phyloP scores from a whole-genome alignment of 35 echinoderm and acorn worm genomes.

The Ophiothrix spiculata region DNA sequence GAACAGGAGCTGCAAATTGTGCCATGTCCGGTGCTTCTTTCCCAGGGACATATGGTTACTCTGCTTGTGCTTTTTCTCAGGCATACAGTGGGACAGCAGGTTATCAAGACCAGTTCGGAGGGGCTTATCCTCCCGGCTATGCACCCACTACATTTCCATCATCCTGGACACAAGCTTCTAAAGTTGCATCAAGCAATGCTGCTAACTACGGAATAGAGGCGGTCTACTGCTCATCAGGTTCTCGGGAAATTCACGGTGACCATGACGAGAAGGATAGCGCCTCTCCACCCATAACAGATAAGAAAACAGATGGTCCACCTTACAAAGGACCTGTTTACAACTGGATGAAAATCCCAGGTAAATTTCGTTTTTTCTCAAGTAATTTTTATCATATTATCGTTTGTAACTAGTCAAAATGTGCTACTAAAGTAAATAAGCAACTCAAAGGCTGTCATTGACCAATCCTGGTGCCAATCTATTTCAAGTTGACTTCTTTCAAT shows the following conservation, averaged over 20 bases:
- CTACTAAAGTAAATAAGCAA: too few relatives aligned
- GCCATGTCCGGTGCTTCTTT: constrained; percentile 42
- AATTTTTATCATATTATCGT: not conserved
- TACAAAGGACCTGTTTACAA: constrained; percentile 96
- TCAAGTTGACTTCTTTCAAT: not conserved
- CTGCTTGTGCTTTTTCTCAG: constrained; percentile 77
- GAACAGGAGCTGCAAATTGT: constrained; percentile 18
- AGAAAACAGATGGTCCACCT: constrained; percentile 38
- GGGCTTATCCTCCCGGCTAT: constrained; percentile 57
- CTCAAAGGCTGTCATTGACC: not conserved
- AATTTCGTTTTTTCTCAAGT: constrained; percentile 5
- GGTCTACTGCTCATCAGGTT: not conserved
- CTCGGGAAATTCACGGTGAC: not conserved
- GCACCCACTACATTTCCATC: constrained; percentile 36
- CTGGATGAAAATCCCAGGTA: constrained; percentile 99
- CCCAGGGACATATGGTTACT: constrained; percentile 61
- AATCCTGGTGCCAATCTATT: not conserved
- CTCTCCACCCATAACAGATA: not conserved
- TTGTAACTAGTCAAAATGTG: too few relatives aligned
- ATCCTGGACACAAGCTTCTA: not conserved
- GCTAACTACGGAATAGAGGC: not conserved
- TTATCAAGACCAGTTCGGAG: constrained; percentile 69
- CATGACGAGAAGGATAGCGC: constrained; percentile 11
- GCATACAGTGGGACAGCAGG: constrained; percentile 39
- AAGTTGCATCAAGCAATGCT: not conserved